A percentile compares a stretch with the other conserved stretches of the same genome.
Evolutionary conservation across 1,140 invertebrate genomes (phyloP).

Genomic region (Neodiprion lecontei): DNA sequence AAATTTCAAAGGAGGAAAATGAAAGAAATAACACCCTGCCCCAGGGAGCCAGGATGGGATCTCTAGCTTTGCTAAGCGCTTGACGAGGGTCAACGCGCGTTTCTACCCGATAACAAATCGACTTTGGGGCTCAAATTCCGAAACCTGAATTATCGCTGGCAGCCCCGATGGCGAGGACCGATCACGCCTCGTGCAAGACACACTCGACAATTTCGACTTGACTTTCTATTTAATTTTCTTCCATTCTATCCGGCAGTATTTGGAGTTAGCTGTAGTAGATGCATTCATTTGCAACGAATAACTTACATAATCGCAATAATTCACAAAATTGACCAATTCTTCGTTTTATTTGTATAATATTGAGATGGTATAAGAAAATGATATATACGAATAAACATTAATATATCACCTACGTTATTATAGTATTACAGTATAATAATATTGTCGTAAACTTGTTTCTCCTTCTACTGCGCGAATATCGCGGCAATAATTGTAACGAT

Average conservation of each 20-base stretch:
- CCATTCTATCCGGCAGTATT: neutral
- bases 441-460: slow-evolving; percentile 15
- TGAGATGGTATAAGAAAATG: neutral
- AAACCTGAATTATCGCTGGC: slow-evolving; percentile 8
- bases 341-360: slow-evolving; percentile 15
- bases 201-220: neutral
- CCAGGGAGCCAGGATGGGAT: neutral
- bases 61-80: neutral
- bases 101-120: slow-evolving; percentile 8
- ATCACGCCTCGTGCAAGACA: neutral
- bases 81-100: neutral
- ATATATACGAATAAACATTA: slow-evolving; percentile 9
- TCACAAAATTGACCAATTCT: neutral
- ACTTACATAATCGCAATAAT: slow-evolving; percentile 4
- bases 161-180: neutral
- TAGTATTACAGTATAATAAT: slow-evolving; percentile 9
- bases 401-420: slow-evolving; percentile 3
- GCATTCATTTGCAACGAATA: neutral
- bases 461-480: neutral
- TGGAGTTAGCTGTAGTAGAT: neutral
- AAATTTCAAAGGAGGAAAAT: slow-evolving; percentile 9
- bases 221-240: neutral
- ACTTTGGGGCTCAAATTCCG: slow-evolving; percentile 13
- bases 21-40: neutral
- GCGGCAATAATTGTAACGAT: slow-evolving; percentile 1